Evolutionary conservation across 2,113 vertebrate genomes (phyloP).

Genomic region (Megaceryle maxima): DNA sequence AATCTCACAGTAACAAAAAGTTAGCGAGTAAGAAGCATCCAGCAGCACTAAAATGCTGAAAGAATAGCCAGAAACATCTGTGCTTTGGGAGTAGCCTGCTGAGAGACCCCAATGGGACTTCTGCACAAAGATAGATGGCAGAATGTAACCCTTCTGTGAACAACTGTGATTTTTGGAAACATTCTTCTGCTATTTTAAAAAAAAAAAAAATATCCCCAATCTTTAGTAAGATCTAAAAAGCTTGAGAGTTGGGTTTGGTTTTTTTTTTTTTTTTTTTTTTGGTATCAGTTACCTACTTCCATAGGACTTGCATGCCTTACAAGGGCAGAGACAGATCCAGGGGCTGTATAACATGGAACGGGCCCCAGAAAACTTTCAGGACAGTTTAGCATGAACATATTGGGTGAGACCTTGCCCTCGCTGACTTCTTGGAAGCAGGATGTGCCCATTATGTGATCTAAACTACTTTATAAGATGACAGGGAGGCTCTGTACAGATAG

Average conservation of each 20-base stretch:
- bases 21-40: neutral
- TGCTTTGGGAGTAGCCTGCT: conserved; percentile 52
- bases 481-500: neutral
- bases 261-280: neutral
- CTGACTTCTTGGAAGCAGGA: neutral
- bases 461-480: neutral
- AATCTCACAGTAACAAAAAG: neutral
- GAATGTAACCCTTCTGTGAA: conserved; percentile 57
- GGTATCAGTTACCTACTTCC: neutral
- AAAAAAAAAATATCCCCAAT: neutral
- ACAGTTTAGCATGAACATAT: neutral
- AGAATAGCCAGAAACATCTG: conserved; percentile 61
- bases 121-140: conserved; percentile 51
- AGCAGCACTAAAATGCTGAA: conserved; percentile 8
- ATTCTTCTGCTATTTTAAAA: neutral
- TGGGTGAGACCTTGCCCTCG: neutral
- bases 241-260: neutral
- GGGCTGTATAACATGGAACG: neutral
- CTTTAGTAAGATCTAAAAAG: neutral
- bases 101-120: conserved; percentile 54
- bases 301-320: neutral
- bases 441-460: neutral
- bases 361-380: neutral
- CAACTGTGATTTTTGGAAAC: conserved; percentile 20
- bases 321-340: neutral